Percentiles rank a stretch among this genome's conserved stretches.
These are phyloP conservation scores for Morpho helenor DNA, from an alignment of 2,888 invertebrate genomes.

Conservation along the genomic window DNA sequence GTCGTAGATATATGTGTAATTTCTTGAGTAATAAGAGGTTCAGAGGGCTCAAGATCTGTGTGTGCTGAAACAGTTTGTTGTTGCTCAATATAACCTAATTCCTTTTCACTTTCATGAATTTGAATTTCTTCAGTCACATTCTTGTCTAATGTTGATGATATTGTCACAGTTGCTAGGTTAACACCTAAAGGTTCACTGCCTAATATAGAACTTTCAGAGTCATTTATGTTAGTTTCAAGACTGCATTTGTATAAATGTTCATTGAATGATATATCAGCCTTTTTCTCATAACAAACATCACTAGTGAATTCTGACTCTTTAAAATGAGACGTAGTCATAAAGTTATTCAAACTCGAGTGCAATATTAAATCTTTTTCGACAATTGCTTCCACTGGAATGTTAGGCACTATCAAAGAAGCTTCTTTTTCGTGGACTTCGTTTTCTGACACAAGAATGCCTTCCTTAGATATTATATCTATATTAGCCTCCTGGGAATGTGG, in stretches of 20 bases:
- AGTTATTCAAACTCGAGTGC: conserved; percentile 78
- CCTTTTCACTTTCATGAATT: conserved; percentile 83
- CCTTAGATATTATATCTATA: conserved; percentile 79
- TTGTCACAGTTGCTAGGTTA: conserved; percentile 64
- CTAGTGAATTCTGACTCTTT: conserved; percentile 79
- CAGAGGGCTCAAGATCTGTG: conserved; percentile 76
- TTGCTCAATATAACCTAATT: conserved; percentile 69
- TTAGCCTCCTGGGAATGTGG: conserved; percentile 81
- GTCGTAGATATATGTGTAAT: conserved; percentile 58
- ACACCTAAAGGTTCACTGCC: conserved; percentile 54
- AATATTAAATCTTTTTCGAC: conserved; percentile 58
- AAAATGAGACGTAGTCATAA: conserved; percentile 81
- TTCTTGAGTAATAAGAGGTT: conserved; percentile 81
- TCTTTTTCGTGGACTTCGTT: conserved; percentile 83
- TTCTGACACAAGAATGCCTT: conserved; percentile 78
- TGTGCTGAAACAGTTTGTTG: conserved; percentile 78
- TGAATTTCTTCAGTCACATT: conserved; percentile 77
- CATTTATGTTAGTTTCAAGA: conserved; percentile 77
- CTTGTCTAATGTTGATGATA: conserved; percentile 77
- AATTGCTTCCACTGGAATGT: conserved; percentile 44
- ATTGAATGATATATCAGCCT: conserved; percentile 79
- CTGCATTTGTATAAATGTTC: conserved; percentile 81
- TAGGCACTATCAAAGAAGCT: conserved; percentile 63
- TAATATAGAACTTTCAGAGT: conserved; percentile 78
- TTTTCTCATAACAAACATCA: conserved; percentile 69